Evolutionary conservation across 1,140 invertebrate species (phyloP).

Genomic region (Sogatella furcifera): DNA sequence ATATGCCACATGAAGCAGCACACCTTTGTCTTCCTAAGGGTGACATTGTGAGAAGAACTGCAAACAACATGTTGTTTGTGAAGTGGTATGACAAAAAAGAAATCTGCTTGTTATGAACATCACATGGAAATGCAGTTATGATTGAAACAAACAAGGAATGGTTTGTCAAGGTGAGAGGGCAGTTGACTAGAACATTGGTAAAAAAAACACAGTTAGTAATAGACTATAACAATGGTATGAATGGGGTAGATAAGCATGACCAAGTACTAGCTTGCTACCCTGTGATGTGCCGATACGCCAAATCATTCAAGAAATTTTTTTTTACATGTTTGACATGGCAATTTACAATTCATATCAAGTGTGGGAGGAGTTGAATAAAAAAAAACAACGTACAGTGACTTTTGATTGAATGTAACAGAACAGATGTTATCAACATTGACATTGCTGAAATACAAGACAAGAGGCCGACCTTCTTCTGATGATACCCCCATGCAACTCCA

Average conservation of each 20-base stretch:
- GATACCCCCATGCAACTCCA: background rate
- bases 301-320: background rate
- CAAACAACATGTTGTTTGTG: background rate
- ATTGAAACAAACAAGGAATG: background rate
- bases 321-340: background rate
- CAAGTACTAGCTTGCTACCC: background rate
- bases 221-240: background rate
- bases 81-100: background rate
- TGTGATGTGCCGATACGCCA: background rate
- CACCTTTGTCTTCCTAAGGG: conserved; percentile 6
- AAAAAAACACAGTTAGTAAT: background rate
- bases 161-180: background rate
- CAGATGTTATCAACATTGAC: too few species aligned
- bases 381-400: too few species aligned
- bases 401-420: too few species aligned
- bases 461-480: background rate
- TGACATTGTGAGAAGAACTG: background rate
- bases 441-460: background rate
- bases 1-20: conserved; percentile 11
- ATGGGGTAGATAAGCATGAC: background rate
- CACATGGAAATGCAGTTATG: background rate
- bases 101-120: background rate
- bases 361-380: too few species aligned
- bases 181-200: background rate
- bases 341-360: background rate